These are phyloP conservation scores for Anolis sagrei DNA, from an alignment of 2,113 vertebrate species.

Conservation along the genomic window DNA sequence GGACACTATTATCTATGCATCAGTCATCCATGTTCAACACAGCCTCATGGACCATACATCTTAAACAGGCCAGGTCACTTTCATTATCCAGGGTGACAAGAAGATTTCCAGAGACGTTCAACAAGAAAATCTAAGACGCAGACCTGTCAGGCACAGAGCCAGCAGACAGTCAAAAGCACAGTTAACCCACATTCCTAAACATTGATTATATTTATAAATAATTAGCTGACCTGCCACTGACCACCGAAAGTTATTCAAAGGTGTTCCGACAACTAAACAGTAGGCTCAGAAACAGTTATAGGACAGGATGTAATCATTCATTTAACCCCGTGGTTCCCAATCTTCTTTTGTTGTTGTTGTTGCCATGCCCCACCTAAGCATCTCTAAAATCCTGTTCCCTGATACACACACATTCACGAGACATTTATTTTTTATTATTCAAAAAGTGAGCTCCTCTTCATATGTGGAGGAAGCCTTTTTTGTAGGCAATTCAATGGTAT, in stretches of 20 bases:
- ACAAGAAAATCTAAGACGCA: neutral
- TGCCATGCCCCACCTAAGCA: too few relatives aligned
- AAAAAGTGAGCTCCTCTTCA: too few relatives aligned
- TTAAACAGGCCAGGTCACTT: neutral
- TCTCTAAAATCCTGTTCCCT: too few relatives aligned
- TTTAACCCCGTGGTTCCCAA: too few relatives aligned
- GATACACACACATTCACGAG: too few relatives aligned
- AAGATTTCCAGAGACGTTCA: neutral
- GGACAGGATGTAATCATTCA: neutral
- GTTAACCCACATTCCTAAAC: neutral
- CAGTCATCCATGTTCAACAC: neutral
- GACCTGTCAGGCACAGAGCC: neutral
- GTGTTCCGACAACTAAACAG: neutral
- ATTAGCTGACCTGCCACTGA: neutral
- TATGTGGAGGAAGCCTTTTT: too few relatives aligned
- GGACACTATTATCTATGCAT: conserved; percentile 43
- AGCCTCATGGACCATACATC: neutral
- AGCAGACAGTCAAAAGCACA: neutral
- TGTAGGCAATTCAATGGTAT: too few relatives aligned
- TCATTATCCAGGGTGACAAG: neutral
- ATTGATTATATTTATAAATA: neutral
- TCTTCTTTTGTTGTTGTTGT: too few relatives aligned
- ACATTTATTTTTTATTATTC: too few relatives aligned
- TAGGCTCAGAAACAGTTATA: neutral
- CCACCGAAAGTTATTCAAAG: neutral